Base-by-base conservation (phyloP, 2,113 vertebrate genomes). In the Bufo bufo region DNA sequence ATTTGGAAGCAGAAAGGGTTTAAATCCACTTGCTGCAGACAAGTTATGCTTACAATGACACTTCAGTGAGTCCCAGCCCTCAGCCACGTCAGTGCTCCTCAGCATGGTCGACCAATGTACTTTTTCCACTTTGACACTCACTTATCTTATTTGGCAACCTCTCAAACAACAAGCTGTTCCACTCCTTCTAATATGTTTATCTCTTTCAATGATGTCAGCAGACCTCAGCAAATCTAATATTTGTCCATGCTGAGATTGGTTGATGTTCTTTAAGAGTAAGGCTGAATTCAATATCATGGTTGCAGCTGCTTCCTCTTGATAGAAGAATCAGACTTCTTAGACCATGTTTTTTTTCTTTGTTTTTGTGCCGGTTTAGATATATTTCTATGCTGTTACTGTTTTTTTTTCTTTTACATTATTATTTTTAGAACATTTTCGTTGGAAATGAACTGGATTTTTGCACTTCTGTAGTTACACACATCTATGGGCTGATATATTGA, bases 251-350 rank as follows among this genome's bases (percentile, higher is more conserved):
- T 90, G 87, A 90, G 91, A 90, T 92, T 93, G 90, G 92, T 75
- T 92, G 90, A 90, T 91, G 89, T 86, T 91, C 93, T 94, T 92
- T 94, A 93, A 93, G 95, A 93, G 89, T 90, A 90, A 92, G 93
- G 93, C 93, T 89, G 89, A 89, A 89, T 54, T 90, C 90, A 89
- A 0, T 94, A 95, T 95, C 94, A 89, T 85, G 19, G 85, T 52
- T 52, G 86, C 95, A 95, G 94, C 95, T 95, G 95, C 92, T 95
- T 95, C 94, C 95, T 94, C 88, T 90, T 94, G 93, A 93, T 92
- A 93, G 0, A 84, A 43, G 63, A 85, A 9, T 77, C 75, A 81
- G 63, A 81, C 85, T 91, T 90, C 92, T 90, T 92, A 92, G 92
- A 81, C 4, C n/a, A n/a, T 66, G 33, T 78, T 77, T 63, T 47